Evolutionary conservation across 1,140 invertebrate genomes (phyloP), one percentile per base, ranked within the genome.

Genomic region (Acromyrmex charruanus): DNA sequence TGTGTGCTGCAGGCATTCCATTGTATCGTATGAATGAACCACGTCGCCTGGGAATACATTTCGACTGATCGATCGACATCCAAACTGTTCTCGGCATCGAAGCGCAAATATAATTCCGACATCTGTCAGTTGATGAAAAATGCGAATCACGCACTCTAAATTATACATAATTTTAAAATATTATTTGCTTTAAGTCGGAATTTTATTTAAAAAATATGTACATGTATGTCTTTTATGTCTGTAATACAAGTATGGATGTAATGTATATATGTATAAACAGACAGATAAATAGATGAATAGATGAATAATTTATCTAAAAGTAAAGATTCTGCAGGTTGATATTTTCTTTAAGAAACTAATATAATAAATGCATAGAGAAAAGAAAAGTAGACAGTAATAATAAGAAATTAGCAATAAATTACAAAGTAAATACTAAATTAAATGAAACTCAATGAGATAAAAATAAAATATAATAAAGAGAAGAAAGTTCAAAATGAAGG

Each of bases 11-110:
- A 28, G n/a, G 58, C 85, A 66, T 90, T 88, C 58, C 89, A 90
- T 90, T 88, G 77, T 80, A 63, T 69, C 63, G 69, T 87, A 90
- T 90, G 88, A 90, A 90, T 90, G 88, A 90, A 88, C 63, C 58
- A n/a, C 55, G 31, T 39, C 61, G 86, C 85, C 75, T 61, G 75
- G 68, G 86, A 90, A 90, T 85, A 90, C 59, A 90, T 90, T 88
- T 90, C 65, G 61, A 80, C 77, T 74, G 69, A 90, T 88, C 89
- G 86, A 90, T 90, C 77, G 65, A 16, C 69, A 25, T n/a, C 72
- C 61, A 53, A 87, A 49, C 12, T 31, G 18, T 55, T 25, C 53
- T 21, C 59, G 61, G 28, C 55, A 75, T 74, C 80, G 55, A 74
- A 28, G 35, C 55, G 28, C 39, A 74, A 82, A 82, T 61, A 69